Evolutionary conservation across 2,113 vertebrate species (phyloP).

Genomic region (Phoenicopterus ruber): DNA sequence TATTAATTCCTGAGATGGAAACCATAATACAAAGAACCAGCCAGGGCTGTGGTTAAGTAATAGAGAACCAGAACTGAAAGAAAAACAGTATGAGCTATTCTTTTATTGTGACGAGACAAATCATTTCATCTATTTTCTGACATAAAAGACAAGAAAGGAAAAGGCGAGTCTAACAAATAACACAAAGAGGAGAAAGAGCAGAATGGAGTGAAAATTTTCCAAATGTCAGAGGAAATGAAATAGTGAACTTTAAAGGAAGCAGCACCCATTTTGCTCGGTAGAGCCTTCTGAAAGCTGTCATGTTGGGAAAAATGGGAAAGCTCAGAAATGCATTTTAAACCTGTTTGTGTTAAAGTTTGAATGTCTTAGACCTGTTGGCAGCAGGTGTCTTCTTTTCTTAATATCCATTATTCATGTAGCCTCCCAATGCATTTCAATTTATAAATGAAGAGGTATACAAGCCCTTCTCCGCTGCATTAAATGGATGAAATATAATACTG

Average conservation of each 20-base stretch:
- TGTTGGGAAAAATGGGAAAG: conserved; percentile 8
- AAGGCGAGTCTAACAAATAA: conserved; percentile 2
- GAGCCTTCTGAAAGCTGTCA: conserved; percentile 18
- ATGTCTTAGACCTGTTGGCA: conserved; percentile 27
- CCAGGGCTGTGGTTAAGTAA: not conserved
- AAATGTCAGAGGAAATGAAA: conserved; percentile 40
- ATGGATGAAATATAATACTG: conserved; percentile 8
- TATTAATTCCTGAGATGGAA: conserved; percentile 26
- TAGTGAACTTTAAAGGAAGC: conserved; percentile 15
- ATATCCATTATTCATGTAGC: conserved; percentile 34
- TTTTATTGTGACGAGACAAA: conserved; percentile 25
- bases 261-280: not conserved
- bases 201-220: conserved; percentile 28
- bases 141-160: conserved; percentile 2
- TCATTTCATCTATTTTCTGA: conserved; percentile 50
- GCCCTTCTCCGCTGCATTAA: not conserved
- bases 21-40: conserved; percentile 17
- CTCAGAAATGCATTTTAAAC: conserved; percentile 5
- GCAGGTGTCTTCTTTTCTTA: conserved; percentile 17
- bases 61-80: not conserved
- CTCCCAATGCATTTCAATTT: conserved; percentile 9
- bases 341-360: conserved; percentile 5
- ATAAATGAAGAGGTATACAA: not conserved
- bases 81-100: conserved; percentile 5
- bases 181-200: not conserved